A percentile compares a stretch with the other conserved stretches of the same genome.
Evolutionary conservation across 2,888 invertebrate species (phyloP).

Genomic region (Catocala sponsa): DNA sequence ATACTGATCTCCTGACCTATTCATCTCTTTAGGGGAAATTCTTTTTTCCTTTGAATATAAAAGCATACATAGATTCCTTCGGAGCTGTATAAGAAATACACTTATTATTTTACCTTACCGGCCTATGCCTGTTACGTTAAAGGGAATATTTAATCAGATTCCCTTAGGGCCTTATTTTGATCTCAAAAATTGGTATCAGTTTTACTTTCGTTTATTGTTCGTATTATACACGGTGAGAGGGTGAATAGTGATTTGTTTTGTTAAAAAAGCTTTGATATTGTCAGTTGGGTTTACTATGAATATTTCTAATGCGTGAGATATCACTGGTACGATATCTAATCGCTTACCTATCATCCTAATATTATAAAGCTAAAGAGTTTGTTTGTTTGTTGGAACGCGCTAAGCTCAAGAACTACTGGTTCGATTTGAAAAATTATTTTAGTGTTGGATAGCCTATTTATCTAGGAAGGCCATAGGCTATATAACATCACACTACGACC

Average conservation of each 20-base stretch:
- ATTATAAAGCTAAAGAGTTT: too few relatives aligned
- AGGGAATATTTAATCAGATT: constrained; percentile 25
- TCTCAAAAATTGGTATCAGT: constrained; percentile 14
- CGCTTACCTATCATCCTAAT: too few relatives aligned
- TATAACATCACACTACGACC: too few relatives aligned
- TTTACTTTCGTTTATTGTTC: constrained; percentile 7
- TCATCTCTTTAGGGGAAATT: constrained; percentile 8
- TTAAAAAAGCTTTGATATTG: too few relatives aligned
- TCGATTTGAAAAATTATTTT: too few relatives aligned
- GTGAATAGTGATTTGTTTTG: background rate
- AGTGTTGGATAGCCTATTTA: too few relatives aligned
- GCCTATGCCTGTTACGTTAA: constrained; percentile 10
- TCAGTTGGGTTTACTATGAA: too few relatives aligned
- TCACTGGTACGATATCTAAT: too few relatives aligned
- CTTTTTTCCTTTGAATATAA: constrained; percentile 15
- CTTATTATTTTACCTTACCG: constrained; percentile 24
- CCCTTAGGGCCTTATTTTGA: constrained; percentile 16
- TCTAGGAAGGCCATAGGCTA: too few relatives aligned
- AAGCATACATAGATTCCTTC: constrained; percentile 9
- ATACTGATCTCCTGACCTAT: background rate
- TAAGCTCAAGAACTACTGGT: too few relatives aligned
- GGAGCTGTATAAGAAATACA: constrained; percentile 15
- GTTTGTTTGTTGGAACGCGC: too few relatives aligned
- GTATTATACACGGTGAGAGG: constrained; percentile 1
- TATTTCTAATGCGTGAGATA: too few relatives aligned